Conservation (phyloP, 30 jellyfish, hydroid and myxozoan genomes). For the Clytia hemisphaerica region DNA sequence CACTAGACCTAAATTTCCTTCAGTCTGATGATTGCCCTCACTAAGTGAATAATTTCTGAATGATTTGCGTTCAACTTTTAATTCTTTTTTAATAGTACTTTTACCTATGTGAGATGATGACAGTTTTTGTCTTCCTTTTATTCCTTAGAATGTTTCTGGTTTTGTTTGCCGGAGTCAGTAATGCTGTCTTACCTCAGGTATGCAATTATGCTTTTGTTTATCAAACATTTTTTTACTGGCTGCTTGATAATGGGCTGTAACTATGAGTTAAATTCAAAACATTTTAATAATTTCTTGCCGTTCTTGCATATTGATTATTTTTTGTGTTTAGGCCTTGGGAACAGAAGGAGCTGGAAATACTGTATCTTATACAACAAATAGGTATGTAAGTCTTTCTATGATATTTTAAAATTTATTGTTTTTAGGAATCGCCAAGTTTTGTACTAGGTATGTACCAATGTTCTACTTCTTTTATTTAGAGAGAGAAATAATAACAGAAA, state of each 20-base stretch:
- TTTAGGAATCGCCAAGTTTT: background rate
- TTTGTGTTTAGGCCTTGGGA: background rate
- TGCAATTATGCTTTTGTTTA: too few relatives aligned
- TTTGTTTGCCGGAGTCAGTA: constrained; percentile 73
- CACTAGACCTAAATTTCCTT: too few relatives aligned
- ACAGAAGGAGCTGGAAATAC: constrained; percentile 7
- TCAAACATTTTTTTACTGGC: too few relatives aligned
- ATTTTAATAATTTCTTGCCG: too few relatives aligned
- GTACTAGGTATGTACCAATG: background rate
- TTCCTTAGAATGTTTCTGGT: constrained; percentile 67
- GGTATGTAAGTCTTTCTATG: background rate
- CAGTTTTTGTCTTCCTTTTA: background rate
- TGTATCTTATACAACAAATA: background rate
- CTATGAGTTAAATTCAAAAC: too few relatives aligned
- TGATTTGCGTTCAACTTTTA: too few relatives aligned
- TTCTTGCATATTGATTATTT: background rate
- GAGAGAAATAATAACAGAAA: constrained; percentile 6
- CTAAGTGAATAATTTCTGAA: too few relatives aligned
- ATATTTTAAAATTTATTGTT: background rate
- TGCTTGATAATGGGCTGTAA: too few relatives aligned
- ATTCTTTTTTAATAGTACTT: background rate
- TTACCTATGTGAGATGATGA: too few relatives aligned
- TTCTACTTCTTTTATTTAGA: background rate
- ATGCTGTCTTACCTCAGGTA: constrained; percentile 25
- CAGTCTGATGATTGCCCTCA: too few relatives aligned